These are phyloP conservation scores for Apostichopus japonicus DNA, from an alignment of 35 echinoderm and acorn worm genomes.

Conservation along the genomic window DNA sequence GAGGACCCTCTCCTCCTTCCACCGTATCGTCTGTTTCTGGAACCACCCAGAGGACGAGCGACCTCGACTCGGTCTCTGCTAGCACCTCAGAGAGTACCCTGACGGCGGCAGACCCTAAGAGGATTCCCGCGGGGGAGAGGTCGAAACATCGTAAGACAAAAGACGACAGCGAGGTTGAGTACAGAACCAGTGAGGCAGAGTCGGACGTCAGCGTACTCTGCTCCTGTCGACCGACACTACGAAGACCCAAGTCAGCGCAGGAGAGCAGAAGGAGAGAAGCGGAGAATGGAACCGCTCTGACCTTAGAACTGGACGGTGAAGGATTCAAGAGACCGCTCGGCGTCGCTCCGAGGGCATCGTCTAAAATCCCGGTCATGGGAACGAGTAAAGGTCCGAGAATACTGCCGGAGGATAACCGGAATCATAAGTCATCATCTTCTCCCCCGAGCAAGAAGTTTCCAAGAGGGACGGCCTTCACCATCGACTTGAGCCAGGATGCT, in stretches of 20 bases:
- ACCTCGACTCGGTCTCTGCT: constrained; percentile 17
- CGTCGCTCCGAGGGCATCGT: constrained; percentile 20
- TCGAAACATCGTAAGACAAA: not conserved
- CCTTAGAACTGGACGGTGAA: not conserved
- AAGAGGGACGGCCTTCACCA: constrained; percentile 70
- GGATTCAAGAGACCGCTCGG: constrained; percentile 21
- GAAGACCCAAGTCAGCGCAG: constrained; percentile 17
- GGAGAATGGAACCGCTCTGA: not conserved
- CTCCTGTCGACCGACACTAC: constrained; percentile 62
- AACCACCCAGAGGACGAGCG: not conserved
- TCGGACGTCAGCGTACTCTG: constrained; percentile 78
- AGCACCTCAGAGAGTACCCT: constrained; percentile 66
- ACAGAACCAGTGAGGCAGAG: constrained; percentile 70
- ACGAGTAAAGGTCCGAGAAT: not conserved
- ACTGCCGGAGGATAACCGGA: not conserved
- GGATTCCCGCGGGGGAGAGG: not conserved
- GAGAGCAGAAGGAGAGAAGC: constrained; percentile 8
- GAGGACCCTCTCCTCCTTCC: constrained; percentile 24
- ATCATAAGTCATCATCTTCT: not conserved
- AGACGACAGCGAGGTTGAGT: constrained; percentile 78
- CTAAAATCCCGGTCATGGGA: constrained; percentile 35
- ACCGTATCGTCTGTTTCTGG: constrained; percentile 40
- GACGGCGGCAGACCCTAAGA: not conserved
- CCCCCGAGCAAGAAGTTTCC: not conserved
- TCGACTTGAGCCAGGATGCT: constrained; percentile 55